Conservation (phyloP, 2,113 vertebrate genomes). For the Oxyruncus cristatus region DNA sequence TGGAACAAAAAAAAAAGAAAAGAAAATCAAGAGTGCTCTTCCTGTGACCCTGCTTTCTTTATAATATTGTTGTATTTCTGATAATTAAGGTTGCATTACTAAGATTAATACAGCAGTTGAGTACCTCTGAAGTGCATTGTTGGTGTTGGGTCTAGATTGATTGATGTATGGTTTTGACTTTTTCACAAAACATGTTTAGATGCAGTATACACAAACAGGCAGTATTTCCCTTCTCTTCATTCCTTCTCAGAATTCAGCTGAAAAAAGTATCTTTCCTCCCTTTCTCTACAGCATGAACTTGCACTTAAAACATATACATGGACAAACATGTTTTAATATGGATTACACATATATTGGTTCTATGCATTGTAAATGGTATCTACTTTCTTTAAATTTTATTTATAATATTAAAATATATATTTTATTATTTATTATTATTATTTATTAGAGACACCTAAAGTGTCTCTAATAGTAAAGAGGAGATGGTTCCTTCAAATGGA, state of each 20-base stretch:
- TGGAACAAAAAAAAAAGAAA: background rate
- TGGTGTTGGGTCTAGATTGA: background rate
- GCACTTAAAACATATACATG: background rate
- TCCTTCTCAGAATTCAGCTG: background rate
- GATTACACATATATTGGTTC: background rate
- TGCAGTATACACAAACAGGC: background rate
- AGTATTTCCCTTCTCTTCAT: background rate
- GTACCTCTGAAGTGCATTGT: background rate
- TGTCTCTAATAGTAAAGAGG: background rate
- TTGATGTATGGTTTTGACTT: background rate
- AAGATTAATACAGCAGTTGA: background rate
- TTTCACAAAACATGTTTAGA: background rate
- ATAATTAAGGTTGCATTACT: background rate
- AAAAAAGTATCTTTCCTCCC: background rate
- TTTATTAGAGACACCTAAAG: background rate
- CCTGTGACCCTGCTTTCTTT: background rate
- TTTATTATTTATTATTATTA: too few relatives aligned
- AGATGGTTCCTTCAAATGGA: background rate
- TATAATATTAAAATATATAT: too few relatives aligned
- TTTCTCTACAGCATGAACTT: background rate
- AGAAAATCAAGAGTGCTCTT: background rate
- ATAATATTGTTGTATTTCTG: background rate
- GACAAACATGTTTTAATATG: background rate
- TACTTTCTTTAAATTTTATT: too few relatives aligned
- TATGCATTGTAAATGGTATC: background rate